Percentiles rank a stretch among this genome's conserved stretches.
Evolutionary conservation across 2,797 vertebrate species (phyloP).

Genomic region (Brotula barbata): DNA sequence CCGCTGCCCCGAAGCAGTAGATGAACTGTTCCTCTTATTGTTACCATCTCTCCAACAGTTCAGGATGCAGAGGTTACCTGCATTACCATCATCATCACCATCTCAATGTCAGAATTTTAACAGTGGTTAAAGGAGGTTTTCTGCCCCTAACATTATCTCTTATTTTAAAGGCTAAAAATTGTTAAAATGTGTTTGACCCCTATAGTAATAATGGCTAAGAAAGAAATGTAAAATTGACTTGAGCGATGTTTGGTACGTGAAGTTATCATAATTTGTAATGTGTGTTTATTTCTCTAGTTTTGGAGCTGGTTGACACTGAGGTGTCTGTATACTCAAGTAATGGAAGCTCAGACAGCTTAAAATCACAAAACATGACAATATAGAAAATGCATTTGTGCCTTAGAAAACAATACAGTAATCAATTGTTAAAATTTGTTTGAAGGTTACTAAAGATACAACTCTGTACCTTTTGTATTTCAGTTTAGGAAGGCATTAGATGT

Average conservation of each 20-base stretch:
- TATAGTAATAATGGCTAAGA: constrained; percentile 20
- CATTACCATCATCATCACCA: background rate
- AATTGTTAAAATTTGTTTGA: constrained; percentile 12
- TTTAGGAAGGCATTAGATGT: constrained; percentile 7
- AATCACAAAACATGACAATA: constrained; percentile 31
- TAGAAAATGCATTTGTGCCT: constrained; percentile 73
- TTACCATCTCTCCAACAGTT: background rate
- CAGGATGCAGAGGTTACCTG: background rate
- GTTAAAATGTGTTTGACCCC: constrained; percentile 25
- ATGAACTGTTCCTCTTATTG: constrained; percentile 14
- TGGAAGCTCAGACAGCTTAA: constrained; percentile 22
- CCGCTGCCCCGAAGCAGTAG: constrained; percentile 77
- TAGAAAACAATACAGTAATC: constrained; percentile 54
- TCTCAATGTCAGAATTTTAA: constrained; percentile 1
- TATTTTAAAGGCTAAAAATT: constrained; percentile 28
- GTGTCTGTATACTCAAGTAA: constrained; percentile 22
- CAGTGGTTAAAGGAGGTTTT: background rate
- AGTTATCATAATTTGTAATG: background rate
- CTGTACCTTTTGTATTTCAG: background rate
- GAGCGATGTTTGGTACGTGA: constrained; percentile 21
- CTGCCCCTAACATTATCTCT: constrained; percentile 7
- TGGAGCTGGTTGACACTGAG: constrained; percentile 10
- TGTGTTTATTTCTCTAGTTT: constrained; percentile 6
- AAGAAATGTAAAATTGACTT: constrained; percentile 12
- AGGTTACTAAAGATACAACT: background rate